These are phyloP conservation scores for Sinelater perroti DNA, from an alignment of 2,888 invertebrate species.

Conservation along the genomic window DNA sequence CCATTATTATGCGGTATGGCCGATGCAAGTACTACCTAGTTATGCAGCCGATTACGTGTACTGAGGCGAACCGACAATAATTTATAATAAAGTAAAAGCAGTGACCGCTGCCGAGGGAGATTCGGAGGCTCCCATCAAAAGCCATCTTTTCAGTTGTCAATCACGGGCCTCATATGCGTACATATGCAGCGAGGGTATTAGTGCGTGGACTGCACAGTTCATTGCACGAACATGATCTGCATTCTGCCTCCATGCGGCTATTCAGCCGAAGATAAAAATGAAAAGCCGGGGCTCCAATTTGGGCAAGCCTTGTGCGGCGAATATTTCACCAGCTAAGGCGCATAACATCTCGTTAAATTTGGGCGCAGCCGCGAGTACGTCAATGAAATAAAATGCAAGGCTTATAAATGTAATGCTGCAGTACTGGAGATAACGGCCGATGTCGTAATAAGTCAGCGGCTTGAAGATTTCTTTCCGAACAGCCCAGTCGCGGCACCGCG, in stretches of 20 bases:
- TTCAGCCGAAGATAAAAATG: slow-evolving; percentile 18
- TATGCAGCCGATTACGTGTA: slow-evolving; percentile 32
- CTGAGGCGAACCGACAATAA: slow-evolving; percentile 37
- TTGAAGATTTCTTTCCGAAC: too few species aligned
- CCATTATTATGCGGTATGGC: slow-evolving; percentile 19
- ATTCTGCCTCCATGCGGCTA: slow-evolving; percentile 18
- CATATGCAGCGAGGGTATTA: slow-evolving; percentile 24
- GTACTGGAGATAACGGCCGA: too few species aligned
- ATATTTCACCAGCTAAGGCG: slow-evolving; percentile 5
- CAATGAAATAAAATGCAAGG: too few species aligned
- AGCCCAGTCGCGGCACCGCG: too few species aligned
- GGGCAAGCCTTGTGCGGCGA: slow-evolving; percentile 7
- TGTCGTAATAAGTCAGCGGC: too few species aligned
- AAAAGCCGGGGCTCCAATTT: slow-evolving; percentile 13
- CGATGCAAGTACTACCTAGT: slow-evolving; percentile 24
- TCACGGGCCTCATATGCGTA: slow-evolving; percentile 40
- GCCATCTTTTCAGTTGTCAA: slow-evolving; percentile 49
- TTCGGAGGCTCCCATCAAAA: slow-evolving; percentile 44
- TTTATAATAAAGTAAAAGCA: slow-evolving; percentile 42
- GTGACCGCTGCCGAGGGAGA: slow-evolving; percentile 36
- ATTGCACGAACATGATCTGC: slow-evolving; percentile 20
- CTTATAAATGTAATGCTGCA: too few species aligned
- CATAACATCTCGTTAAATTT: neutral
- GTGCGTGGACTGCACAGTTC: slow-evolving; percentile 16
- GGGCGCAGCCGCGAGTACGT: too few species aligned